Evolutionary conservation across 2,888 invertebrate genomes (phyloP).

Genomic region (Philopedon plagiatum): DNA sequence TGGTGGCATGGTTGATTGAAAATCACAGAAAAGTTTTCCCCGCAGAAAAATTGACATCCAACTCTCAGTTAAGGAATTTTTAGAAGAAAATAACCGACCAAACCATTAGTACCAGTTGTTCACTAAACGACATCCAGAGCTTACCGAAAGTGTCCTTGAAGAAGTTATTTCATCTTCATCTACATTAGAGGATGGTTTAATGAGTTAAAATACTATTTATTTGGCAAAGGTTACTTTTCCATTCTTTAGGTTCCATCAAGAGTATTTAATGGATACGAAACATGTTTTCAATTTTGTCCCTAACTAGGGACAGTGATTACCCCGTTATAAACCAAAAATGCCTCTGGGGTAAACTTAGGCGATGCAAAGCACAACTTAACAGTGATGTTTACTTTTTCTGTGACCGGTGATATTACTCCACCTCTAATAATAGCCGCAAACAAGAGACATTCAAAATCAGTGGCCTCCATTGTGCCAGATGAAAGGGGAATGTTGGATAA

Average conservation of each 20-base stretch:
- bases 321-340: slow-evolving; percentile 44
- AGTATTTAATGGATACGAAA: slow-evolving; percentile 54
- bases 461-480: too few relatives aligned
- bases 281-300: slow-evolving; percentile 46
- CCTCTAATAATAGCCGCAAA: too few relatives aligned
- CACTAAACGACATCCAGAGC: slow-evolving; percentile 24
- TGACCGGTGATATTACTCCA: slow-evolving; percentile 34
- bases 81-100: neutral
- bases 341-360: slow-evolving; percentile 45
- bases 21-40: slow-evolving; percentile 27
- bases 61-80: slow-evolving; percentile 22
- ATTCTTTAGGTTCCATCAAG: slow-evolving; percentile 49
- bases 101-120: slow-evolving; percentile 41
- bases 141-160: neutral
- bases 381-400: slow-evolving; percentile 49
- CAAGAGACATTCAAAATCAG: too few relatives aligned
- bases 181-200: slow-evolving; percentile 20
- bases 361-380: slow-evolving; percentile 47
- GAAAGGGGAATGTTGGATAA: too few relatives aligned
- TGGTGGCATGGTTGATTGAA: slow-evolving; percentile 13
- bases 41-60: slow-evolving; percentile 24
- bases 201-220: slow-evolving; percentile 15
- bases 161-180: neutral
- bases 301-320: slow-evolving; percentile 47
- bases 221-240: slow-evolving; percentile 12